Evolutionary conservation across 2,113 vertebrate species (phyloP), one percentile per base, ranked within the genome.

Genomic region (Collichthys lucidus): DNA sequence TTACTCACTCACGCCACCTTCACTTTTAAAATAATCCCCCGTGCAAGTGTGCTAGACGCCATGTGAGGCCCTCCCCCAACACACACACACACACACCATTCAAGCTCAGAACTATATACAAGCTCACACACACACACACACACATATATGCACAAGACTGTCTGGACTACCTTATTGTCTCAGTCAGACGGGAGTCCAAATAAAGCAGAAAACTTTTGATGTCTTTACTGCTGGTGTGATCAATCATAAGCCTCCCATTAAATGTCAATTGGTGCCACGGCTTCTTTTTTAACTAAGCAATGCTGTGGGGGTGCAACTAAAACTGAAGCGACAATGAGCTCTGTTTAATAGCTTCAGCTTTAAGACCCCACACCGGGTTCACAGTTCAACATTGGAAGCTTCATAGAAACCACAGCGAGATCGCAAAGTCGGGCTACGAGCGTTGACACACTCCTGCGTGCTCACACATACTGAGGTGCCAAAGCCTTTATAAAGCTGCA

Each of bases 161-260:
- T 91, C 87, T 91, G 74, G 85, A 74, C 83, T 90, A 85, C 89
- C 89, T 81, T 88, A 77, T 85, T 90, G 92, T 93, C 87, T 93
- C 86, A 80, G 53, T 85, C 73, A 69, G 85, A 88, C 73, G 60
- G 62, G 85, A 88, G 90, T 87, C 82, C 74, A 89, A 90, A 82
- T 76, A 72, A 81, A 90, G 87, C 87, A 75, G 74, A 91, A 87
- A 84, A 93, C 91, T 93, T 93, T 94, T 94, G 92, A 94, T 93
- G 86, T 94, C 86, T 93, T 90, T 91, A 91, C 86, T 85, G 83
- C 83, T 63, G 46, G 59, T 60, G 80, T 71, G 91, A 93, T 94
- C 89, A 93, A 89, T 94, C 92, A 89, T 82, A 79, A 65, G 86
- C 56, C 84, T 84, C 86, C 86, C 77, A 90, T 91, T 91, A 92